Evolutionary conservation across 2,113 vertebrate species (phyloP).

Genomic region (Peucedramus taeniatus): DNA sequence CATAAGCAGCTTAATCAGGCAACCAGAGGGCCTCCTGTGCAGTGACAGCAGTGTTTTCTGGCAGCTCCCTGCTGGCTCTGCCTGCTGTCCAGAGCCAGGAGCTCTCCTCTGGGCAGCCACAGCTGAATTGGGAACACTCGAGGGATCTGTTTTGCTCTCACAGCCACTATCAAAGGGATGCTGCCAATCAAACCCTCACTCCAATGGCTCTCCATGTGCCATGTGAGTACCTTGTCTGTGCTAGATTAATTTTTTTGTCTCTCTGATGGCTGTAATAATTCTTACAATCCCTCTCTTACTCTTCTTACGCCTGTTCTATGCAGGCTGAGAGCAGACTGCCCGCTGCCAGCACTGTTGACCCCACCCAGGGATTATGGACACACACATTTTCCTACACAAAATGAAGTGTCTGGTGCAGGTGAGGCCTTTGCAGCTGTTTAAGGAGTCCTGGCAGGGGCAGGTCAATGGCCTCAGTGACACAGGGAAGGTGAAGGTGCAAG

Average conservation of each 20-base stretch:
- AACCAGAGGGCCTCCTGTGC: not conserved
- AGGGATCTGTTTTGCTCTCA: not conserved
- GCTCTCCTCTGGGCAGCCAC: not conserved
- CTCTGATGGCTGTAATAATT: not conserved
- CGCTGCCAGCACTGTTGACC: fast-evolving
- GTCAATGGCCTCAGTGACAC: not conserved
- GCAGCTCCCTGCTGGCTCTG: not conserved
- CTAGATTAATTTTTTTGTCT: not conserved
- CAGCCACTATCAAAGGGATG: not conserved
- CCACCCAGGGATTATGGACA: not conserved
- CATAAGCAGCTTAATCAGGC: not conserved
- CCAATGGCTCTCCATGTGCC: not conserved
- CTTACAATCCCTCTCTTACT: not conserved
- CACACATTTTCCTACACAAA: not conserved
- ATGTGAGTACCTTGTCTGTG: not conserved
- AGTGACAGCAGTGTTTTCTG: not conserved
- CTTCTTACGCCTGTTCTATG: not conserved
- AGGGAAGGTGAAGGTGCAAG: not conserved
- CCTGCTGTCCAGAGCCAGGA: not conserved
- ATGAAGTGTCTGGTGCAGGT: not conserved
- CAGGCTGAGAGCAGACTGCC: not conserved
- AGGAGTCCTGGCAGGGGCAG: not conserved
- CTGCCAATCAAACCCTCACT: not conserved
- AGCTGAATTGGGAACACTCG: not conserved
- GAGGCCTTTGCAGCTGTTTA: not conserved